Conservation (phyloP, 30 jellyfish, hydroid and myxozoan genomes). For the Mastigias papua region DNA sequence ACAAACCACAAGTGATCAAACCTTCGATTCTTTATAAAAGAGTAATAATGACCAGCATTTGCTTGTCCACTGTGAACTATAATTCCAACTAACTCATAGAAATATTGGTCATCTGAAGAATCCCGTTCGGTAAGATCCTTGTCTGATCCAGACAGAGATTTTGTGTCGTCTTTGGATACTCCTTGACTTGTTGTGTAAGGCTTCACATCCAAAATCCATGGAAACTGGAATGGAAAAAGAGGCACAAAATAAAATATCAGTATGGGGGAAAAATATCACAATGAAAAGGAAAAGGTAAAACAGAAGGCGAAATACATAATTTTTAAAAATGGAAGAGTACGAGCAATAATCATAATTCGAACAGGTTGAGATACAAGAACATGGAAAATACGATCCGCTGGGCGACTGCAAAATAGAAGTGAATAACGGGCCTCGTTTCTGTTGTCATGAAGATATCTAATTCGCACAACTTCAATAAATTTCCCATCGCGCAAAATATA, state of each 20-base stretch:
- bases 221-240: conserved; percentile 78
- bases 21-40: conserved; percentile 86
- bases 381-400: too few species aligned
- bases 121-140: conserved; percentile 71
- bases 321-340: too few species aligned
- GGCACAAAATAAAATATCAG: background rate
- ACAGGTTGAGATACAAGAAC: too few species aligned
- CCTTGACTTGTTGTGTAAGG: conserved; percentile 97
- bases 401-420: too few species aligned
- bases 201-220: conserved; percentile 92
- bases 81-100: conserved; percentile 95
- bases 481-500: too few species aligned
- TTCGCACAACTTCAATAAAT: too few species aligned
- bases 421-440: too few species aligned
- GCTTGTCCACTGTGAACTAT: conserved; percentile 99
- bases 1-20: background rate
- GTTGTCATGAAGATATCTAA: too few species aligned
- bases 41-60: conserved; percentile 98
- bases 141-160: conserved; percentile 62
- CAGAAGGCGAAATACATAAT: too few species aligned
- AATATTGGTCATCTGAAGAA: conserved; percentile 71
- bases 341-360: too few species aligned
- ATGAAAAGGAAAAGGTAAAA: too few species aligned
- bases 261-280: too few species aligned
- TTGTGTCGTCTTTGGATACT: conserved; percentile 61